Conservation (phyloP, 2,113 vertebrate species). For the Apodemus speciosus region DNA sequence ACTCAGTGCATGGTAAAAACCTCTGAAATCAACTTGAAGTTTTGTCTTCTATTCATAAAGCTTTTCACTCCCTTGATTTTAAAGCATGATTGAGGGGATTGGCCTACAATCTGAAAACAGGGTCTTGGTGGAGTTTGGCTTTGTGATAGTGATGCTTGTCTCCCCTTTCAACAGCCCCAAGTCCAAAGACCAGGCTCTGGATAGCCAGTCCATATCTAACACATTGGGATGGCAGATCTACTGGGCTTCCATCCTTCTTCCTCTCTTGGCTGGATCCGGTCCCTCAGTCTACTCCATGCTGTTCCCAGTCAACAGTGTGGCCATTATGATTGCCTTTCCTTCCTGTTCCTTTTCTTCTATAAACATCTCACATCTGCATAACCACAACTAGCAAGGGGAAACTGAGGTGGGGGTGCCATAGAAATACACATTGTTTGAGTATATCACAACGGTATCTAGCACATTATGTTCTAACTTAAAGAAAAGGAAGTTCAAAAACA, state of each 20-base stretch:
- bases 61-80: not conserved
- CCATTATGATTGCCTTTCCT: not conserved
- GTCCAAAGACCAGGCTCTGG: not conserved
- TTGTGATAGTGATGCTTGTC: fast-evolving
- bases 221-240: fast-evolving
- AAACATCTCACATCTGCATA: too few species aligned
- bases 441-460: not conserved
- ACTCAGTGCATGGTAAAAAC: not conserved
- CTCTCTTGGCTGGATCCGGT: not conserved
- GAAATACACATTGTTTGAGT: not conserved
- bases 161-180: not conserved
- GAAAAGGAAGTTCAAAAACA: not conserved
- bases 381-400: not conserved
- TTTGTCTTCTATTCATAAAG: not conserved
- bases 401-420: not conserved
- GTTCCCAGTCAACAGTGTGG: too few species aligned
- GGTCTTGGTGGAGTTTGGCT: not conserved
- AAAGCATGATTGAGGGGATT: fast-evolving
- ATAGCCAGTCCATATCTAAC: fast-evolving
- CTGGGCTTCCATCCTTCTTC: not conserved
- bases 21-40: fast-evolving
- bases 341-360: not conserved
- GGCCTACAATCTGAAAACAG: not conserved
- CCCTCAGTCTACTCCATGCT: fast-evolving
- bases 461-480: not conserved